Conservation (phyloP, 2,113 vertebrate genomes). For the Nycticorax nycticorax region DNA sequence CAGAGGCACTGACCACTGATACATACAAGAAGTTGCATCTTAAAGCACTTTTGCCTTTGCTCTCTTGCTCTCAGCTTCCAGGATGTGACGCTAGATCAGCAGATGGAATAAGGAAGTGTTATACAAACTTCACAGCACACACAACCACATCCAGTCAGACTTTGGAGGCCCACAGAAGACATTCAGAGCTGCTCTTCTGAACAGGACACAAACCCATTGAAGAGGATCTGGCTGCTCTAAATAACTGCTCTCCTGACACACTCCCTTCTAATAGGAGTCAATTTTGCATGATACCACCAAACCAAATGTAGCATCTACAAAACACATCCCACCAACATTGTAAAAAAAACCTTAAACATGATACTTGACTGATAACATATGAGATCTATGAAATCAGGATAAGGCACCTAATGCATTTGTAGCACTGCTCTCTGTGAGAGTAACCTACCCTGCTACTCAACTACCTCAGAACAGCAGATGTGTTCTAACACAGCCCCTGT, state of each 20-base stretch:
- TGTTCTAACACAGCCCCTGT: not conserved
- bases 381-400: not conserved
- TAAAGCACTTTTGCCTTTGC: not conserved
- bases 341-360: not conserved
- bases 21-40: not conserved
- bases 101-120: not conserved
- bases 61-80: not conserved
- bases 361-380: not conserved
- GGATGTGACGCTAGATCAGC: not conserved
- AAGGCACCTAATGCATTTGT: not conserved
- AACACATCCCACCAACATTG: not conserved
- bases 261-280: not conserved
- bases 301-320: not conserved
- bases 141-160: not conserved
- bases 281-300: not conserved
- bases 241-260: not conserved
- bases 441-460: not conserved
- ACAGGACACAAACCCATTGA: not conserved
- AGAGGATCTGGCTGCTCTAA: not conserved
- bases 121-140: not conserved
- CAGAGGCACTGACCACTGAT: not conserved
- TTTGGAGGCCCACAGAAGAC: not conserved
- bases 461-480: not conserved
- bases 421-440: not conserved
- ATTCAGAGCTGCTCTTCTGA: not conserved